Evolutionary conservation across 2,113 vertebrate genomes (phyloP).

Genomic region (Pycnonotus jocosus): DNA sequence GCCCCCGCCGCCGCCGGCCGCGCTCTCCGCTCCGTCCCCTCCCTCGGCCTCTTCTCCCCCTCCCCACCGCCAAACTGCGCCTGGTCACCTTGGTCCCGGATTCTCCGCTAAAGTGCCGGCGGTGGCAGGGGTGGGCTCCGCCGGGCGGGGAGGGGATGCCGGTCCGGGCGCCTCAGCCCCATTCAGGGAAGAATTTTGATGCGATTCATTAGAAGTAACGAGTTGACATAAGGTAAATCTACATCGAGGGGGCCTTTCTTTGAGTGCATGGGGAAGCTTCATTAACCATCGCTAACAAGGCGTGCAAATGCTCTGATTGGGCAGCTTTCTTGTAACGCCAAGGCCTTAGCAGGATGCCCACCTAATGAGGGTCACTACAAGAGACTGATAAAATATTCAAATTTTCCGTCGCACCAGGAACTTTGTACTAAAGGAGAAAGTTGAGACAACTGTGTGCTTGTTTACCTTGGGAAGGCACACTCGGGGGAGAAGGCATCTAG

Average conservation of each 20-base stretch:
- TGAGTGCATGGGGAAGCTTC: conserved; percentile 87
- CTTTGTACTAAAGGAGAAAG: conserved; percentile 69
- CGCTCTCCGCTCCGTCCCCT: not conserved
- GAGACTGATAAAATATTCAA: conserved; percentile 78
- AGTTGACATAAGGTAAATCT: conserved; percentile 98
- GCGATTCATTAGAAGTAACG: conserved; percentile 96
- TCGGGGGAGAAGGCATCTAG: conserved; percentile 11
- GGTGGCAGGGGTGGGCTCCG: conserved; percentile 39
- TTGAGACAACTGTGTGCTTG: conserved; percentile 69
- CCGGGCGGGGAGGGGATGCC: conserved; percentile 48
- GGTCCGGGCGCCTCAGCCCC: conserved; percentile 72
- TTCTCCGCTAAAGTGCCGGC: conserved; percentile 46
- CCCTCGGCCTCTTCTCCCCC: conserved; percentile 4
- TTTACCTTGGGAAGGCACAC: conserved; percentile 60
- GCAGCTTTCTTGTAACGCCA: conserved; percentile 89
- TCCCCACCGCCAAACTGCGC: conserved; percentile 28
- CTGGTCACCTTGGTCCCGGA: not conserved
- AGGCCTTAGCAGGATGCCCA: conserved; percentile 93
- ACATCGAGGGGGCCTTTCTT: conserved; percentile 89
- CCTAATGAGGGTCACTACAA: conserved; percentile 98
- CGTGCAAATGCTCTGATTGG: conserved; percentile 96
- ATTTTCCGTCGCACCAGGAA: conserved; percentile 72
- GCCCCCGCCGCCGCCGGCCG: not conserved
- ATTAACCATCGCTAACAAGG: conserved; percentile 99
- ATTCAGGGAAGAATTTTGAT: conserved; percentile 80